Evolutionary conservation across 2,113 vertebrate genomes (phyloP).

Genomic region (Chaetorhynchus papuensis): DNA sequence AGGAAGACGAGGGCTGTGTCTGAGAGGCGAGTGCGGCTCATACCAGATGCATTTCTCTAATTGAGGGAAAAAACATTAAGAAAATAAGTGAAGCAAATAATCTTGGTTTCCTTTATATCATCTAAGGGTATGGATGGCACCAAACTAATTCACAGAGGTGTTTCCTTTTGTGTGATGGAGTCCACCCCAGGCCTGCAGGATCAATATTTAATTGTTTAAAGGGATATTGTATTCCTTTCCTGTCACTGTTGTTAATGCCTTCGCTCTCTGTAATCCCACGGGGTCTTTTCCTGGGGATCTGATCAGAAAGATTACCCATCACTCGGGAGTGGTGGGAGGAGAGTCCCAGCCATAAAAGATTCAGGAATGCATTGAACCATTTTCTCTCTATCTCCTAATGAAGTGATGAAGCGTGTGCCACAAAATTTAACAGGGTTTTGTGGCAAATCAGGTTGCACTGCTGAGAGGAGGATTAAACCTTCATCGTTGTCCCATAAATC

Average conservation of each 20-base stretch:
- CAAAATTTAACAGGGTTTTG: conserved; percentile 57
- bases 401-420: conserved; percentile 56
- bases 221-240: conserved; percentile 65
- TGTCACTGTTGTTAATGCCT: conserved; percentile 61
- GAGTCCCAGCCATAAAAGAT: conserved; percentile 11
- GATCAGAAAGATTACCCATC: conserved; percentile 50
- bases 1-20: accelerated
- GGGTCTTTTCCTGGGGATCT: conserved; percentile 51
- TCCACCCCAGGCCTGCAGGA: conserved; percentile 29
- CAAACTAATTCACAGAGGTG: conserved; percentile 42
- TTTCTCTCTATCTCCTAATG: conserved; percentile 55
- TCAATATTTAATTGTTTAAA: conserved; percentile 65
- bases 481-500: conserved; percentile 58
- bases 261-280: conserved; percentile 11
- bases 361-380: conserved; percentile 37
- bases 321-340: conserved; percentile 22
- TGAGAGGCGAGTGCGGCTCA: accelerated
- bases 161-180: conserved; percentile 57
- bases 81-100: conserved; percentile 38
- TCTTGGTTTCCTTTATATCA: conserved; percentile 17
- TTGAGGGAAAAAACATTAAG: conserved; percentile 17
- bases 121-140: conserved; percentile 28
- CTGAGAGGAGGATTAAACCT: conserved; percentile 60
- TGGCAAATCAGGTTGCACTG: conserved; percentile 20
- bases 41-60: conserved; percentile 9